phyloP scores from a whole-genome alignment of 2,888 invertebrate genomes.

The Drosophila paracracens region DNA sequence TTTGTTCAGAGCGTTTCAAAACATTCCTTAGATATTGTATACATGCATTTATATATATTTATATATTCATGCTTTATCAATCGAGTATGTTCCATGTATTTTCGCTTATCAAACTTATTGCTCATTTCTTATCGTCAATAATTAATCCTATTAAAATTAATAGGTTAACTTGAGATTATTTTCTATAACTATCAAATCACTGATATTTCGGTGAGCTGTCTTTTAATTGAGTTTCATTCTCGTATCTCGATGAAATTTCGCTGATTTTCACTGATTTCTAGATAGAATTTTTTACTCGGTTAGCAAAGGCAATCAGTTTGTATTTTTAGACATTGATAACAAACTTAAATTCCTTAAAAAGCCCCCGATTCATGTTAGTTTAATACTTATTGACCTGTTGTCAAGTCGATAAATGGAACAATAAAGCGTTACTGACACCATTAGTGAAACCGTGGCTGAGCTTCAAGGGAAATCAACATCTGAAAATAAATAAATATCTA shows the following conservation, averaged over 20 bases:
- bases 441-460: not conserved
- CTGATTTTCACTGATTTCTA: not conserved
- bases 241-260: not conserved
- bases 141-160: conserved; percentile 17
- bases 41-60: conserved; percentile 4
- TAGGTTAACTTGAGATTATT: conserved; percentile 7
- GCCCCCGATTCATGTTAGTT: not conserved
- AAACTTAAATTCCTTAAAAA: not conserved
- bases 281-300: not conserved
- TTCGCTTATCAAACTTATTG: conserved; percentile 7
- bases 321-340: not conserved
- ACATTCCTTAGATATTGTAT: conserved; percentile 10
- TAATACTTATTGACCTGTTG: not conserved
- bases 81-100: not conserved
- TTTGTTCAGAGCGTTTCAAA: not conserved
- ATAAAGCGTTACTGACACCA: not conserved
- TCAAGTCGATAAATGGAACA: not conserved
- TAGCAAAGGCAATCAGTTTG: not conserved
- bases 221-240: conserved; percentile 14
- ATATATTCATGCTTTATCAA: conserved; percentile 2
- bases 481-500: not conserved
- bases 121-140: conserved; percentile 23
- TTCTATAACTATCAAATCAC: conserved; percentile 7
- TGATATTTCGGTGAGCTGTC: conserved; percentile 7
- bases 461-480: not conserved